phyloP scores from a whole-genome alignment of 2,888 invertebrate species.

The Auanema freiburgensis region DNA sequence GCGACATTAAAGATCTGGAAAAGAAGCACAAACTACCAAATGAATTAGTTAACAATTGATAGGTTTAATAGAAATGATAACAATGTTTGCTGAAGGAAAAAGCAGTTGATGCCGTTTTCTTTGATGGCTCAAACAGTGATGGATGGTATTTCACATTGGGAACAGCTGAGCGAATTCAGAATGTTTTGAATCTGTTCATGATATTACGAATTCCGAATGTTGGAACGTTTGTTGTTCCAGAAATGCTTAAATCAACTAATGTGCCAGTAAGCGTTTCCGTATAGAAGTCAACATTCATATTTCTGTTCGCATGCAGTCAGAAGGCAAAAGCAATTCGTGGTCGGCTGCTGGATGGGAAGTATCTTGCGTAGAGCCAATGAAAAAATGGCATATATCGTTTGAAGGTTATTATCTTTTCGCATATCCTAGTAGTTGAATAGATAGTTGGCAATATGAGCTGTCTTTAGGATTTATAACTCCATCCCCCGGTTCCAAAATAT shows the following conservation, averaged over 20 bases:
- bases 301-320: background rate
- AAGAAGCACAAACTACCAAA: conserved; percentile 41
- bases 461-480: conserved; percentile 18
- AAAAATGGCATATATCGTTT: conserved; percentile 75
- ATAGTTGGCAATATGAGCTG: background rate
- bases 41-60: conserved; percentile 19
- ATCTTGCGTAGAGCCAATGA: conserved; percentile 76
- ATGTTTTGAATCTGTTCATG: conserved; percentile 57
- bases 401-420: conserved; percentile 69
- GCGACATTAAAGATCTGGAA: conserved; percentile 44
- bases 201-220: conserved; percentile 72
- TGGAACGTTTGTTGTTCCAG: conserved; percentile 71
- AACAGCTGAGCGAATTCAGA: conserved; percentile 50
- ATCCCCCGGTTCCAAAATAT: conserved; percentile 15
- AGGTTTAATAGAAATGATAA: conserved; percentile 1
- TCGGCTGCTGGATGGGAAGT: conserved; percentile 76
- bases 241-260: conserved; percentile 50
- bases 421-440: background rate
- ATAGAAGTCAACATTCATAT: background rate
- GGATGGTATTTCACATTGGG: conserved; percentile 65
- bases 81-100: background rate
- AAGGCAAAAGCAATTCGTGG: conserved; percentile 65
- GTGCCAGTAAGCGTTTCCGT: conserved; percentile 36
- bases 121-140: conserved; percentile 73
- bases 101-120: conserved; percentile 79